These are phyloP conservation scores for Lacerta viridis DNA, from an alignment of 2,797 vertebrate genomes.

Conservation along the genomic window DNA sequence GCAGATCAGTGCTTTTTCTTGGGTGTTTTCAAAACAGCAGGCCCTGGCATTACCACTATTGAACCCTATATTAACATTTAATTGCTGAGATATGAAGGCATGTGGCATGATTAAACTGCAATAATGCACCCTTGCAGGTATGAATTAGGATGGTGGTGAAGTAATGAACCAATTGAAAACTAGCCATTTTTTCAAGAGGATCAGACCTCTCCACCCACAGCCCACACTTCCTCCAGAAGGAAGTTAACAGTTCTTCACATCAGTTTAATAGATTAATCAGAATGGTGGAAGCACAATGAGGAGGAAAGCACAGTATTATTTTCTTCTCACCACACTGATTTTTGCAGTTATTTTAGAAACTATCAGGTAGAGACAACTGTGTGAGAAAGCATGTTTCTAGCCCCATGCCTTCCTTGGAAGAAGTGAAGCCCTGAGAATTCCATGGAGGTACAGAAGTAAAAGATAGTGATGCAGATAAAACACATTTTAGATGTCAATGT, in stretches of 20 bases:
- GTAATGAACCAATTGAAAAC: background rate
- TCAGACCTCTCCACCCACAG: background rate
- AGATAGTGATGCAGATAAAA: background rate
- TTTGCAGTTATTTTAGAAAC: background rate
- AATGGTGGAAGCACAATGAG: background rate
- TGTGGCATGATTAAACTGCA: constrained; percentile 79
- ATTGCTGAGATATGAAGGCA: constrained; percentile 13
- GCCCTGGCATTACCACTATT: background rate
- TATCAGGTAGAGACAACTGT: background rate
- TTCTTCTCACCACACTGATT: constrained; percentile 1
- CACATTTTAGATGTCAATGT: background rate
- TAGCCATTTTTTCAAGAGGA: constrained; percentile 8
- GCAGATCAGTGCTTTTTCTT: background rate
- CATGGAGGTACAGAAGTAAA: background rate
- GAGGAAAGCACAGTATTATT: constrained; percentile 1
- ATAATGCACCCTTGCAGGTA: constrained; percentile 75
- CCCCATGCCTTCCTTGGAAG: background rate
- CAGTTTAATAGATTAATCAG: background rate
- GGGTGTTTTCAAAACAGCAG: background rate
- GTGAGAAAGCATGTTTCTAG: background rate
- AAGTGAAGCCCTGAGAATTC: constrained; percentile 19
- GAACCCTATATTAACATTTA: background rate
- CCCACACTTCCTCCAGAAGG: background rate
- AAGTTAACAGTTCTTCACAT: background rate
- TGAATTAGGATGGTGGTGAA: constrained; percentile 51